Evolutionary conservation across 2,888 invertebrate species (phyloP).

Genomic region (Xylophagus ater): DNA sequence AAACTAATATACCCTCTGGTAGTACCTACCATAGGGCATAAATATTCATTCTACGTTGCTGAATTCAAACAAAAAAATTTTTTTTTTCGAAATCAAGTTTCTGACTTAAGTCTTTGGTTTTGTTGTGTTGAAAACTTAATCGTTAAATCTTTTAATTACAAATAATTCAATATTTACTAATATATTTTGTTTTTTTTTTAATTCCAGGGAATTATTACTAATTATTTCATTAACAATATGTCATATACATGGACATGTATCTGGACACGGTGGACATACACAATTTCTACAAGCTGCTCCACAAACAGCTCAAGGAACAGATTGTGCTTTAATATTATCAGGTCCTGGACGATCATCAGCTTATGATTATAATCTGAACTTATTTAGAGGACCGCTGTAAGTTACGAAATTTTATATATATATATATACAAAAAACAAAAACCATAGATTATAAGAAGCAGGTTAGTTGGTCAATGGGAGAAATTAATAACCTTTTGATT

Average conservation of each 20-base stretch:
- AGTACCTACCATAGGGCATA: too few species aligned
- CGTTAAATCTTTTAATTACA: background rate
- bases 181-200: conserved; percentile 7
- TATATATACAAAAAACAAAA: too few species aligned
- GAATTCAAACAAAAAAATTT: background rate
- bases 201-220: conserved; percentile 31
- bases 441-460: too few species aligned
- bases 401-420: too few species aligned
- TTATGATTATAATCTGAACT: conserved; percentile 75
- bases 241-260: background rate
- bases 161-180: background rate
- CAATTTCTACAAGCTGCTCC: conserved; percentile 33
- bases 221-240: conserved; percentile 19
- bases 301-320: conserved; percentile 39
- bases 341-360: conserved; percentile 69
- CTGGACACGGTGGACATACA: conserved; percentile 19
- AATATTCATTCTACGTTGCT: background rate
- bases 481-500: too few species aligned
- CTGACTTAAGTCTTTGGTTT: conserved; percentile 12
- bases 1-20: too few species aligned
- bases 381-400: conserved; percentile 70
- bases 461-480: too few species aligned
- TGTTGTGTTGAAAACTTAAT: background rate
- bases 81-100: background rate
- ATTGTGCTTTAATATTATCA: conserved; percentile 68